Percentiles rank a stretch among this genome's conserved stretches.
These are phyloP conservation scores for Tetrapedia diversipes DNA, from an alignment of 2,888 invertebrate species.

Conservation along the genomic window DNA sequence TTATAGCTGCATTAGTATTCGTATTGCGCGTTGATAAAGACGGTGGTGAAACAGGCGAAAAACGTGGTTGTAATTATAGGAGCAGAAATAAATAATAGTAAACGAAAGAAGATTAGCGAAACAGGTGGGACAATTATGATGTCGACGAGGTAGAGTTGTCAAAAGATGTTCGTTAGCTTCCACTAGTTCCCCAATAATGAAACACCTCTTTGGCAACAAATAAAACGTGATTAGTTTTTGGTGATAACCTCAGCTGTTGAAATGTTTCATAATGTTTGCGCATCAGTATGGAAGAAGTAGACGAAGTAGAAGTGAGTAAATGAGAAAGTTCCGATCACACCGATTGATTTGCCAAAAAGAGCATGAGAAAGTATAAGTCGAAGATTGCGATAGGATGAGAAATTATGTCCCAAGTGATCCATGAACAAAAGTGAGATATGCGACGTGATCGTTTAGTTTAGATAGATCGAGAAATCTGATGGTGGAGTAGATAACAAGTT, in stretches of 20 bases:
- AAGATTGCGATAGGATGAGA: conserved; percentile 49
- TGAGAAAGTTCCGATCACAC: conserved; percentile 5
- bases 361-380: conserved; percentile 23
- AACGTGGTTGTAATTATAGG: conserved; percentile 26
- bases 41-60: conserved; percentile 23
- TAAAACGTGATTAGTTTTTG: conserved; percentile 40
- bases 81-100: conserved; percentile 5
- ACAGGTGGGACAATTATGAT: conserved; percentile 20
- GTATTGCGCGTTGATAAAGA: conserved; percentile 2
- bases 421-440: conserved; percentile 46
- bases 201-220: conserved; percentile 4
- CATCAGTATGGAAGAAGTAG: conserved; percentile 2
- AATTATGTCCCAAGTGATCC: conserved; percentile 49
- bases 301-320: conserved; percentile 14
- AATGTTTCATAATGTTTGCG: conserved; percentile 15
- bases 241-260: conserved; percentile 5
- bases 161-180: conserved; percentile 37
- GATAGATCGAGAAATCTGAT: conserved; percentile 60
- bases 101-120: conserved; percentile 15
- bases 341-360: conserved; percentile 7
- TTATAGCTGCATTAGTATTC: conserved; percentile 48
- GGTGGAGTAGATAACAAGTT: conserved; percentile 52
- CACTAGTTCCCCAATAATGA: conserved; percentile 21
- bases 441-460: conserved; percentile 56
- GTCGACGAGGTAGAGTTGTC: conserved; percentile 14